A percentile compares a stretch with the other conserved stretches of the same genome.
phyloP scores from a whole-genome alignment of 1,140 invertebrate genomes.

The Drosophila ironensis region DNA sequence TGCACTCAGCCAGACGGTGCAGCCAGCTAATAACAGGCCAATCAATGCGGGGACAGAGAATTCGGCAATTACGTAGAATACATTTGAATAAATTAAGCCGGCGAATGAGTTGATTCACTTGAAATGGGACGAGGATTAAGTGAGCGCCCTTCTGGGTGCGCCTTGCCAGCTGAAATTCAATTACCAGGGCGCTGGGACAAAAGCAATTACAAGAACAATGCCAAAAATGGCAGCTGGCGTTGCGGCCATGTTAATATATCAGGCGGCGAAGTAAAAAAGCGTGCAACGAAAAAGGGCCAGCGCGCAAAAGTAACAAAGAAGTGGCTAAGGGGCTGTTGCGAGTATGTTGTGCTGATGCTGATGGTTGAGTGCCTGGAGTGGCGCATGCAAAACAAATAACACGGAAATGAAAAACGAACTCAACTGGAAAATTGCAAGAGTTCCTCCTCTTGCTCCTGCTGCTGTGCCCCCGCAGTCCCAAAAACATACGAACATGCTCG shows the following conservation, averaged over 20 bases:
- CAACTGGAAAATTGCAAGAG: constrained; percentile 73
- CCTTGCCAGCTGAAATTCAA: constrained; percentile 56
- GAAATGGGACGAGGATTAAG: constrained; percentile 20
- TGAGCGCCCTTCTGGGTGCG: not conserved
- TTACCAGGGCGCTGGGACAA: constrained; percentile 56
- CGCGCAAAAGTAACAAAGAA: constrained; percentile 34
- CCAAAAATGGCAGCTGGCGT: constrained; percentile 57
- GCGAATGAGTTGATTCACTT: constrained; percentile 1
- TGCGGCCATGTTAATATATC: constrained; percentile 68
- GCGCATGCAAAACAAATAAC: constrained; percentile 72
- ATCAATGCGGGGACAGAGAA: constrained; percentile 15
- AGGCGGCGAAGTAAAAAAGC: constrained; percentile 23
- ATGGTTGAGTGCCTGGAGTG: constrained; percentile 9
- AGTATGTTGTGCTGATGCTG: no score
- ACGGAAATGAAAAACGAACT: constrained; percentile 78
- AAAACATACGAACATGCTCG: constrained; percentile 16
- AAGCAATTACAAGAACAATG: constrained; percentile 58
- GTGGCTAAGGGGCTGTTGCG: not conserved
- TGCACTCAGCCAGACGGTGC: constrained; percentile 22
- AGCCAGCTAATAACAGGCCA: constrained; percentile 19
- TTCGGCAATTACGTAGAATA: constrained; percentile 8
- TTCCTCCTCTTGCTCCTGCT: not conserved
- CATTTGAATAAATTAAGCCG: constrained; percentile 31
- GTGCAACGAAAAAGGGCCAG: constrained; percentile 23
- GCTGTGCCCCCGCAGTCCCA: not conserved